Percentiles rank a stretch among this genome's conserved stretches.
Evolutionary conservation across 1,140 invertebrate genomes (phyloP).

Genomic region (Phymastichus coffea): DNA sequence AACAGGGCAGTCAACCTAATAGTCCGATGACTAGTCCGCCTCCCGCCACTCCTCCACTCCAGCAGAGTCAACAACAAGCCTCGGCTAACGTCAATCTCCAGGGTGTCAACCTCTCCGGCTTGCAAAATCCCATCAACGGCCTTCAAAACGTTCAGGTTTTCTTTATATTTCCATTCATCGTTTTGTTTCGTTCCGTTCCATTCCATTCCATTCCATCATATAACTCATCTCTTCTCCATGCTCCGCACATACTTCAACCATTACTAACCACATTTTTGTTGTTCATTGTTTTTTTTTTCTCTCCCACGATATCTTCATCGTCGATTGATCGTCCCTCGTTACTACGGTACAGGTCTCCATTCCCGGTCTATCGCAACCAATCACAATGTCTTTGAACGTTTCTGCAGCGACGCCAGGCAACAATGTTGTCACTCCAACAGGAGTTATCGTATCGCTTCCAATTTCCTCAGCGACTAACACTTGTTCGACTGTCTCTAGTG

Average conservation of each 20-base stretch:
- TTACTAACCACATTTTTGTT: too few relatives aligned
- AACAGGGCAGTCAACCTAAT: conserved; percentile 48
- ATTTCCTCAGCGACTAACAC: conserved; percentile 55
- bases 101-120: conserved; percentile 74
- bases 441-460: conserved; percentile 60
- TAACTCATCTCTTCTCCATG: too few relatives aligned
- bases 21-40: conserved; percentile 64
- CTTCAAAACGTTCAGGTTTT: conserved; percentile 79
- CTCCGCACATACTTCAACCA: too few relatives aligned
- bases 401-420: conserved; percentile 55
- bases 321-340: too few relatives aligned
- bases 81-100: conserved; percentile 63
- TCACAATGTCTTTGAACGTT: conserved; percentile 74
- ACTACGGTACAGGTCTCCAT: conserved; percentile 68
- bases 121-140: conserved; percentile 71
- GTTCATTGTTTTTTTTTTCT: too few relatives aligned
- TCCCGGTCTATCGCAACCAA: conserved; percentile 74
- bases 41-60: conserved; percentile 34
- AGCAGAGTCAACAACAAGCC: conserved; percentile 7
- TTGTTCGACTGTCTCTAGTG: conserved; percentile 54
- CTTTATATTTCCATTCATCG: conserved; percentile 79
- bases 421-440: conserved; percentile 58
- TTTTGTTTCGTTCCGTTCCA: too few relatives aligned
- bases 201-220: too few relatives aligned
- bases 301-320: too few relatives aligned